Base-by-base conservation (phyloP, 2,113 vertebrate genomes). In the Rhinolophus ferrumequinum region DNA sequence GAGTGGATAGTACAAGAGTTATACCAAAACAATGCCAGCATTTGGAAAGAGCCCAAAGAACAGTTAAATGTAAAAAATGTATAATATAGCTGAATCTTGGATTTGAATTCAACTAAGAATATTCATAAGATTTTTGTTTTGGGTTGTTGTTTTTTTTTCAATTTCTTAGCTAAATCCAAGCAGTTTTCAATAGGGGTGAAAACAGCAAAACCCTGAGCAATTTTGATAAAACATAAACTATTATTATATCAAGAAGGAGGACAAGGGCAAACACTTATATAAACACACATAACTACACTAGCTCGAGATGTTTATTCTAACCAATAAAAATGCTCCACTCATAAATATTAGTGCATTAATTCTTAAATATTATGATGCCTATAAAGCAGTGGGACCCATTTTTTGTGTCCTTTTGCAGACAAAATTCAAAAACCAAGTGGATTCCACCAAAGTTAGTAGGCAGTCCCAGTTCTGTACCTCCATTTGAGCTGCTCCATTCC, bases 1-100 rank as follows among this genome's bases (percentile, higher is more conserved):
- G 11, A 82, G 2, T 64, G 41, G 12, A 54, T 82, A 67, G 21
- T 38, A 85, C 41, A 73, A 90, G n/a, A 80, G 69, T 79, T 92
- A 47, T 47, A 96, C 56, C 28, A 58, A 86, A 90, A 93, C n/a
- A 73, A 92, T 90, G 30, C 38, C 67, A 70, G 15, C 26, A 94
- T 50, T 35, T 90, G 35, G 52, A 69, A 93, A 92, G 24, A 83
- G 10, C 52, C 24, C 54, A n/a, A 35, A 87, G 33, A 54, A n/a
- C 30, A 88, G 14, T 47, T 67, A 64, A 80, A 85, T 67, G 19
- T 70, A 52, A 81, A 94, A 90, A n/a, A 11, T 44, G 60, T 90
- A 35, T 64, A 90, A 58, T 28, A 69, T 41, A 80, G 15, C 21
- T 83, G 64, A 95, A 67, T 81, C 30, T 76, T 73, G 70, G 24